These are phyloP conservation scores for Poecilobothrus nobilitatus DNA, from an alignment of 2,888 invertebrate genomes.

Conservation along the genomic window DNA sequence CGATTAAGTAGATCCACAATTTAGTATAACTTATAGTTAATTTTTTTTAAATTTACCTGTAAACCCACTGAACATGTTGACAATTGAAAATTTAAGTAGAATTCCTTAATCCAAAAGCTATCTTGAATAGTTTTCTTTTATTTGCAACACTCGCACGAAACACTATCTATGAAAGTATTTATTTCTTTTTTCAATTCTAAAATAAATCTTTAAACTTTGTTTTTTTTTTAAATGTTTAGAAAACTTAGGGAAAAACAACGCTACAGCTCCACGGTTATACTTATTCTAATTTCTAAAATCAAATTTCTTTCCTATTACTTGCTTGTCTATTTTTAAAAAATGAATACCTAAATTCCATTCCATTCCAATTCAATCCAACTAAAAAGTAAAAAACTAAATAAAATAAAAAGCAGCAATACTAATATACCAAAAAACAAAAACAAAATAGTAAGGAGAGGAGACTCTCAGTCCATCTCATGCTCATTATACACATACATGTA, in stretches of 20 bases:
- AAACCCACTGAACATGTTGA: slow-evolving; percentile 20
- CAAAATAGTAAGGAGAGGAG: too few relatives aligned
- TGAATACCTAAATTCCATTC: neutral
- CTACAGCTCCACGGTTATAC: neutral
- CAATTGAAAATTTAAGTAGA: neutral
- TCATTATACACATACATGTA: too few relatives aligned
- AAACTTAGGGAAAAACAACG: neutral
- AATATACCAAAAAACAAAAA: too few relatives aligned
- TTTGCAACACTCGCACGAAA: neutral
- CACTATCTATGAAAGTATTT: neutral
- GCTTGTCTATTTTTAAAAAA: neutral
- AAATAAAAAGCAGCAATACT: too few relatives aligned
- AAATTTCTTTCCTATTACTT: too few relatives aligned
- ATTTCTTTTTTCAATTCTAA: neutral
- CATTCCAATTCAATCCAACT: too few relatives aligned
- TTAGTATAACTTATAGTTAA: too few relatives aligned
- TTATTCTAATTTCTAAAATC: too few relatives aligned
- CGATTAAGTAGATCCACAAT: too few relatives aligned
- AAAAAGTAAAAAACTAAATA: too few relatives aligned
- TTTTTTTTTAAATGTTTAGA: neutral
- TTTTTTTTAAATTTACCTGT: slow-evolving; percentile 17
- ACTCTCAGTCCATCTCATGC: too few relatives aligned
- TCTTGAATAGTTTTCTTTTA: neutral
- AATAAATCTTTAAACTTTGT: neutral
- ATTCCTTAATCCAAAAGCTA: neutral